Conservation (phyloP, 1,140 invertebrate species). For the Teleopsis dalmanni region DNA sequence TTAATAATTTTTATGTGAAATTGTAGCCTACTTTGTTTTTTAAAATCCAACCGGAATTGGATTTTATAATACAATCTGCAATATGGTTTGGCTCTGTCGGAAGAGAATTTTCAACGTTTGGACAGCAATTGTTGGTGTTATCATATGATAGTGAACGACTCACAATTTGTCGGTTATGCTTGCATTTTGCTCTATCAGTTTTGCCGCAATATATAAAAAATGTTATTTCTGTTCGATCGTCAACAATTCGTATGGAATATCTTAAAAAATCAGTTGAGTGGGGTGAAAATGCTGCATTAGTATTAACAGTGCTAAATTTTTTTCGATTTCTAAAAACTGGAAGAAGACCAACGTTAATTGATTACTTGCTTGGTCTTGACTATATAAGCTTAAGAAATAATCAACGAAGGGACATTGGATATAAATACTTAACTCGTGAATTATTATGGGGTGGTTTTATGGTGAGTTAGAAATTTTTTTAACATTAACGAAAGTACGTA, state of each 20-base stretch:
- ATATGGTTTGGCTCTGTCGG: conserved; percentile 53
- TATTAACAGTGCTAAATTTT: conserved; percentile 55
- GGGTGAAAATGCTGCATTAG: conserved; percentile 48
- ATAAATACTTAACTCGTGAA: conserved; percentile 57
- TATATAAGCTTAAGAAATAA: conserved; percentile 46
- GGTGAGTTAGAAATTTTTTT: conserved; percentile 45
- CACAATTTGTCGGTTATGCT: conserved; percentile 46
- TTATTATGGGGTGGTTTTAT: conserved; percentile 61
- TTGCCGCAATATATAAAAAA: conserved; percentile 50
- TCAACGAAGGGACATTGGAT: conserved; percentile 49
- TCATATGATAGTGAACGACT: conserved; percentile 50
- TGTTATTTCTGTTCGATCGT: conserved; percentile 46
- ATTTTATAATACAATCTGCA: conserved; percentile 49
- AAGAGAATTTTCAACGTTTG: conserved; percentile 51
- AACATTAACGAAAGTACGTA: not conserved
- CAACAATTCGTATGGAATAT: conserved; percentile 38
- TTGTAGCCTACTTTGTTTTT: conserved; percentile 47
- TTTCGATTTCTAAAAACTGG: conserved; percentile 55
- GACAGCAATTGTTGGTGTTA: conserved; percentile 54
- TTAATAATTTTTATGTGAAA: not conserved
- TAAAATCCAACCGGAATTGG: conserved; percentile 51
- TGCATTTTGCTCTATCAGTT: conserved; percentile 50
- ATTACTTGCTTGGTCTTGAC: conserved; percentile 49
- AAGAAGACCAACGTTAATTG: conserved; percentile 52
- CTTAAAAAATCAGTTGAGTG: conserved; percentile 47